Conservation (phyloP, 2,113 vertebrate genomes). For the Cromileptes altivelis region DNA sequence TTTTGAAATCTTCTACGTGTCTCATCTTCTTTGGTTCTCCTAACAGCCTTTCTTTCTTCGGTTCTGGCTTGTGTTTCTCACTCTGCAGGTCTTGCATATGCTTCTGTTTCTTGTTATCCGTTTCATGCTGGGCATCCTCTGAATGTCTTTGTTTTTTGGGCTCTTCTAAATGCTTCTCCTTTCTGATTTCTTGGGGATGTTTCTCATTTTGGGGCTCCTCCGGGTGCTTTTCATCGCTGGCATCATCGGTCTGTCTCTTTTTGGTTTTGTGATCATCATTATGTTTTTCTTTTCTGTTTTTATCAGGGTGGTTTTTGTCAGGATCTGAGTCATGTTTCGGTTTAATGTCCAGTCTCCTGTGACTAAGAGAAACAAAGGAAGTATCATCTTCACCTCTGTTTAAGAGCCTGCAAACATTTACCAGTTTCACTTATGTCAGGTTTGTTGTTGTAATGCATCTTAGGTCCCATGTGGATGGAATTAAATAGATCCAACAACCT, state of each 20-base stretch:
- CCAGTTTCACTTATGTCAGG: neutral
- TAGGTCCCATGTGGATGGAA: neutral
- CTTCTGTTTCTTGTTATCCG: conserved; percentile 51
- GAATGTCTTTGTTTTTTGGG: conserved; percentile 12
- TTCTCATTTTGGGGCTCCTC: conserved; percentile 56
- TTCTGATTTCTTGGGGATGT: conserved; percentile 43
- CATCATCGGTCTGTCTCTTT: conserved; percentile 40
- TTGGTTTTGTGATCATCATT: conserved; percentile 53
- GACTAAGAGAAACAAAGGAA: conserved; percentile 72
- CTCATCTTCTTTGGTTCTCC: conserved; percentile 63
- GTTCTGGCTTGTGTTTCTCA: conserved; percentile 60
- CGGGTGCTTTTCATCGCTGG: conserved; percentile 49
- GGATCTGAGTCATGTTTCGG: conserved; percentile 57
- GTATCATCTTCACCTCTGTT: conserved; percentile 40
- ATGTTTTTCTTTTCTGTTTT: conserved; percentile 68
- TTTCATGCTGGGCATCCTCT: conserved; percentile 26
- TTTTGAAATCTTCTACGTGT: conserved; percentile 43
- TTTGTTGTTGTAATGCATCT: neutral
- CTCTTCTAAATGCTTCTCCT: conserved; percentile 51
- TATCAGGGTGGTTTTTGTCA: conserved; percentile 71
- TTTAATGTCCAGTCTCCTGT: conserved; percentile 68
- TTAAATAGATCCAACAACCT: neutral
- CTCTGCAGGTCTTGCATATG: conserved; percentile 16
- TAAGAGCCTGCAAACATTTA: neutral
- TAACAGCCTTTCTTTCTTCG: conserved; percentile 46